Evolutionary conservation across 2,797 vertebrate species (phyloP), one percentile per base, ranked within the genome.

Genomic region (Ptychobarbus kaznakovi): DNA sequence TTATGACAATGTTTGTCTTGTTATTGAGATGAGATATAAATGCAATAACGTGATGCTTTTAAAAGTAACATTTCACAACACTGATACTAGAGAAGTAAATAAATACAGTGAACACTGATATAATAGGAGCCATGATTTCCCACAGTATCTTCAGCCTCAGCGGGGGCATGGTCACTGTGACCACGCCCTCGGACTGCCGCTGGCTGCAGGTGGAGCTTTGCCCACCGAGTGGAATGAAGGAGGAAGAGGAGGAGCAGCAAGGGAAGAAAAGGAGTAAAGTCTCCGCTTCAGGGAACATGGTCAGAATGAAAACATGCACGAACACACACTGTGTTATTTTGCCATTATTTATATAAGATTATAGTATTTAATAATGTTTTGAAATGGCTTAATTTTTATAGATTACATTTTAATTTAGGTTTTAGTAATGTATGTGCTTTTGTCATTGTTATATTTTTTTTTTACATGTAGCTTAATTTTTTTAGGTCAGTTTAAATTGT

Each of bases 171-270:
- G 93, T 96, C 83, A 96, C 95, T 0, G 95, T 96, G 92, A 95
- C 92, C 0, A 96, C 95, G 0, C 95, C 95, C 0, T 95, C 94
- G 0, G 95, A 96, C 92, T 95, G 95, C 88, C 94, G 95, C 92
- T 98, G 96, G 97, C 94, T 99, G 28, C 96, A 96, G 86, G 96
- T 99, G 86, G 96, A 96, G 91, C 96, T 96, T 91, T 90, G 80
- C 84, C 95, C 94, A 22, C 78, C 85, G 0, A 82, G 15, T 5
- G 91, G 76, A 80, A 77, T 35, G 80, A 86, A 82, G 42, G 88
- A 74, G 18, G 86, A 82, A 22, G 73, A 86, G 44, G 74, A 49
- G 65, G 86, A 88, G 44, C n/a, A 87, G 78, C 89, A 91, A 9
- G 93, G 93, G 93, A 95, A 83, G 81, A 85, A 73, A 22, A 95